Percentiles rank a stretch among this genome's conserved stretches.
Evolutionary conservation across 2,797 vertebrate species (phyloP).

Genomic region (Rhinichthys osculus): DNA sequence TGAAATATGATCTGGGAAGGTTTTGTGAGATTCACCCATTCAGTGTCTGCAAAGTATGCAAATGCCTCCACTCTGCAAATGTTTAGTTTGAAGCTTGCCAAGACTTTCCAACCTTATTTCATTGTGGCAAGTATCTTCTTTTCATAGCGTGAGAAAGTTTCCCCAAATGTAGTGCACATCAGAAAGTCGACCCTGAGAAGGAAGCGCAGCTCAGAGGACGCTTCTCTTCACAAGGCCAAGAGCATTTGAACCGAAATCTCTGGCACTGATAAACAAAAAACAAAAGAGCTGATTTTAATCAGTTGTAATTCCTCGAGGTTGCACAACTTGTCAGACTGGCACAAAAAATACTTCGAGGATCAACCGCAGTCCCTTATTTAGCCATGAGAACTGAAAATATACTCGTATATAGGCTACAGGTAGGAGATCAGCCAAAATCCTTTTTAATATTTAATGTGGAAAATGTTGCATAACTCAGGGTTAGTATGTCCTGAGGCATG

Average conservation of each 20-base stretch:
- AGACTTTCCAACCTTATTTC: neutral
- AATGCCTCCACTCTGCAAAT: neutral
- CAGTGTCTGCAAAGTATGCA: neutral
- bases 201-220: constrained; percentile 53
- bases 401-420: constrained; percentile 51
- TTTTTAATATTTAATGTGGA: constrained; percentile 60
- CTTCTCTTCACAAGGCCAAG: constrained; percentile 54
- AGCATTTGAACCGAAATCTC: constrained; percentile 45
- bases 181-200: constrained; percentile 49
- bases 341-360: constrained; percentile 39
- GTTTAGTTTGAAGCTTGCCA: neutral
- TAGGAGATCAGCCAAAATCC: constrained; percentile 51
- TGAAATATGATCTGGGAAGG: neutral
- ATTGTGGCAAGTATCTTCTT: neutral
- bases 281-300: constrained; percentile 55
- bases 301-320: constrained; percentile 61
- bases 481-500: constrained; percentile 38
- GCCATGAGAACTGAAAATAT: constrained; percentile 14
- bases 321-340: constrained; percentile 55
- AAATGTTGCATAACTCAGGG: constrained; percentile 52
- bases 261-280: constrained; percentile 57
- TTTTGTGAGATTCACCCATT: neutral
- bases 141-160: constrained; percentile 54
- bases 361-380: constrained; percentile 31
- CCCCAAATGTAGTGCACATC: constrained; percentile 30